Evolutionary conservation across 2,113 vertebrate species (phyloP).

Genomic region (Sterrhoptilus dennistouni): DNA sequence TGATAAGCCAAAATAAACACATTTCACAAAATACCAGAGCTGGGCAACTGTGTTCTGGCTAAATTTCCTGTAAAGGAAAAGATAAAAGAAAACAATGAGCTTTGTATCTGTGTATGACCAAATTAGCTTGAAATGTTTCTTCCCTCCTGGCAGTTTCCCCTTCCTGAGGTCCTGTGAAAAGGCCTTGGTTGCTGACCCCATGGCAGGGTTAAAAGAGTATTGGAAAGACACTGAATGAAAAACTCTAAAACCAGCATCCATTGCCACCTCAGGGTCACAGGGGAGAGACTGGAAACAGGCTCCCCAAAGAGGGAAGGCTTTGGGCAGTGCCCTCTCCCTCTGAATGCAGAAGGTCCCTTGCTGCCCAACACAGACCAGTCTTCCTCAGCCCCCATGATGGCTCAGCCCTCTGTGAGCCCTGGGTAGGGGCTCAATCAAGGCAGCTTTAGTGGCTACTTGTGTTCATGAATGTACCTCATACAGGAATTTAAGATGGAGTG

Average conservation of each 20-base stretch:
- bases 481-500: neutral
- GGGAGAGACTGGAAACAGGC: neutral
- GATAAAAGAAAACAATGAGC: constrained; percentile 10
- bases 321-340: neutral
- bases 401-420: neutral
- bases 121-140: neutral
- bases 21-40: constrained; percentile 99
- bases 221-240: neutral
- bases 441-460: neutral
- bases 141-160: neutral
- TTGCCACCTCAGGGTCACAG: neutral
- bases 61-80: constrained; percentile 85
- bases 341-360: neutral
- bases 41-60: constrained; percentile 94
- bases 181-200: neutral
- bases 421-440: neutral
- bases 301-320: neutral
- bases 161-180: neutral
- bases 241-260: neutral
- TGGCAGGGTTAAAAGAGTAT: neutral
- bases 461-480: neutral
- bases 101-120: neutral
- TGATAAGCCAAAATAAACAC: constrained; percentile 96
- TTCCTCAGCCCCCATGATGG: fast-evolving
- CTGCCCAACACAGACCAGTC: neutral